A percentile compares a stretch with the other conserved stretches of the same genome.
Evolutionary conservation across 2,113 vertebrate genomes (phyloP).

Genomic region (Corythornis madagascariensis): DNA sequence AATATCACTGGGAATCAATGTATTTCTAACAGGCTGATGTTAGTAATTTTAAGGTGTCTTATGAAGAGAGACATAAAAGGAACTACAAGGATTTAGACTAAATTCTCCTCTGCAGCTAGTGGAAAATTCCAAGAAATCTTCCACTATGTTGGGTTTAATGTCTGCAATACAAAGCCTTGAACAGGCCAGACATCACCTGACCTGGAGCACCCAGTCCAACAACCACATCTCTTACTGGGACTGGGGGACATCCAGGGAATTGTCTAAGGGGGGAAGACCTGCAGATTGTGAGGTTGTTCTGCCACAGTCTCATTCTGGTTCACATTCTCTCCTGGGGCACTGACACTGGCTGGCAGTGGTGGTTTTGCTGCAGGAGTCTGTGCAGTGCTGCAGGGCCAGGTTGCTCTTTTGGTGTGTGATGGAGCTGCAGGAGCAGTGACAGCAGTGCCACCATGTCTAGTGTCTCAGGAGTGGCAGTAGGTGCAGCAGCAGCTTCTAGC

Average conservation of each 20-base stretch:
- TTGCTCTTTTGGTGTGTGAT: background rate
- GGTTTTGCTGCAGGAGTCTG: background rate
- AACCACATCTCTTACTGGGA: background rate
- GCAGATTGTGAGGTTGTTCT: background rate
- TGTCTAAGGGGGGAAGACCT: background rate
- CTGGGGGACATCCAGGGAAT: background rate
- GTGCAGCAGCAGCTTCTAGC: background rate
- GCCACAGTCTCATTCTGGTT: accelerated
- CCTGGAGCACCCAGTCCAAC: background rate
- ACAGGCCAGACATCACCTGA: background rate
- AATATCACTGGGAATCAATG: background rate
- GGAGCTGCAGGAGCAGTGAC: background rate
- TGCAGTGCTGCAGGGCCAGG: background rate
- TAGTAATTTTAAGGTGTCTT: background rate
- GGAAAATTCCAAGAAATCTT: background rate
- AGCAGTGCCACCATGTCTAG: background rate
- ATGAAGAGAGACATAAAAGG: background rate
- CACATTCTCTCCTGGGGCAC: background rate
- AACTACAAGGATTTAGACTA: background rate
- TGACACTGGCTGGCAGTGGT: background rate
- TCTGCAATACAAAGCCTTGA: background rate
- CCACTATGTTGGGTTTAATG: background rate
- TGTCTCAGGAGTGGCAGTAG: no score
- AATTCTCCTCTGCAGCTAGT: background rate
- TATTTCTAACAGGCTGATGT: background rate